Percentiles rank a stretch among this genome's conserved stretches.
phyloP scores from a whole-genome alignment of 2,113 vertebrate genomes.

The Buteo buteo region DNA sequence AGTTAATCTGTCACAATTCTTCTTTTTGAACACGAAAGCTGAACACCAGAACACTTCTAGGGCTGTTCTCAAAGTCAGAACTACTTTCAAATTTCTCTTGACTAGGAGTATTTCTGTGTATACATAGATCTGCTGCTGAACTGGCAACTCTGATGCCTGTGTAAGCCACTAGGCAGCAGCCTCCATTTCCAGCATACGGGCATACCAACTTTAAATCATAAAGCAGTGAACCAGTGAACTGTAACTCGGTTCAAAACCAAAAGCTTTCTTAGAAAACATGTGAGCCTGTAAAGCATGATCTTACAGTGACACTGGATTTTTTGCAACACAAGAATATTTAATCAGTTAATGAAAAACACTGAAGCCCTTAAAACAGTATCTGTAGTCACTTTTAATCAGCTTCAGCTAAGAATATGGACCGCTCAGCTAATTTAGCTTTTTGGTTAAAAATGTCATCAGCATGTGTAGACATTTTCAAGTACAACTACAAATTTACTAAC shows the following conservation, averaged over 20 bases:
- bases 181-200: background rate
- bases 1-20: rapidly evolving
- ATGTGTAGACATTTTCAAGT: background rate
- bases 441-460: background rate
- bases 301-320: background rate
- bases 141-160: background rate
- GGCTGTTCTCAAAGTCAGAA: background rate
- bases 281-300: background rate
- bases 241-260: background rate
- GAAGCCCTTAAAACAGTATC: background rate
- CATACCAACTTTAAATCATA: background rate
- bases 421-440: background rate
- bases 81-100: background rate
- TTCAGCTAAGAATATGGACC: background rate
- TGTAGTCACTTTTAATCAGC: background rate
- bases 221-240: background rate
- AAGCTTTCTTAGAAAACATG: background rate
- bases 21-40: background rate
- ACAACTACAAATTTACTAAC: background rate
- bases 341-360: background rate
- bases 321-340: background rate
- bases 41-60: background rate
- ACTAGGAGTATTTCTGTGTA: background rate
- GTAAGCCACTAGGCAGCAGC: background rate
- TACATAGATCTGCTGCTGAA: background rate